Base-by-base conservation (phyloP, 1,140 invertebrate species). In the Formica exsecta region DNA sequence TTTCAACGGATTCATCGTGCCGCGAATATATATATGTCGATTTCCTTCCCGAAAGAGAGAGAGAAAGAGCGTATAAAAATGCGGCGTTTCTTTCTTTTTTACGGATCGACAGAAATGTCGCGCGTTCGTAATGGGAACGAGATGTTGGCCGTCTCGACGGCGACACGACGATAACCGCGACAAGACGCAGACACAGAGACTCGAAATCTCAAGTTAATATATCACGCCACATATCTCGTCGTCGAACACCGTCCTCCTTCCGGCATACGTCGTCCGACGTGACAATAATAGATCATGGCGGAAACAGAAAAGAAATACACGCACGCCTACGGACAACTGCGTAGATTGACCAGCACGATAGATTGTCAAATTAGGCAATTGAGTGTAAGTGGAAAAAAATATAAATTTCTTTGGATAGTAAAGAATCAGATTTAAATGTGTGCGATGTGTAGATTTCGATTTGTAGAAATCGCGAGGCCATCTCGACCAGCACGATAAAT, bases 281-380 rank as follows among this genome's bases (percentile, higher is more conserved):
- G 57, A n/a, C 44, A 51, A 51, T 16, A 0, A 13, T 61, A n/a
- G n/a, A 75, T 74, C 32, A 93, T 94, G 93, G 88, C 89, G 7
- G 93, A 93, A 25, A 86, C 91, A 0, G 93, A 95, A 83, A 95
- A 96, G 84, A 96, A 94, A 87, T 97, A 97, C 92, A 96, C 96
- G 2, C 95, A 96, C 89, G 97, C 97, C 87, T 97, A 97, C 80
- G 95, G 95, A 61, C 95, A 96, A 88, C 91, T 97, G 54, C 93
- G 96, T 77, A 95, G 96, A 87, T 89, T 97, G 0, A 97, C 96
- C 2, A 96, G 96, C 87, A 96, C 96, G 93, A 95, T 96, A 75
- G 96, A 96, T 74, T 88, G 93, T 70, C 93, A 94, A 70, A 94
- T 93, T 79, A 91, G 94, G 71, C 93, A 94, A 66, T 91, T 93